These are phyloP conservation scores for Etheostoma cragini DNA, from an alignment of 2,113 vertebrate genomes.

Conservation along the genomic window DNA sequence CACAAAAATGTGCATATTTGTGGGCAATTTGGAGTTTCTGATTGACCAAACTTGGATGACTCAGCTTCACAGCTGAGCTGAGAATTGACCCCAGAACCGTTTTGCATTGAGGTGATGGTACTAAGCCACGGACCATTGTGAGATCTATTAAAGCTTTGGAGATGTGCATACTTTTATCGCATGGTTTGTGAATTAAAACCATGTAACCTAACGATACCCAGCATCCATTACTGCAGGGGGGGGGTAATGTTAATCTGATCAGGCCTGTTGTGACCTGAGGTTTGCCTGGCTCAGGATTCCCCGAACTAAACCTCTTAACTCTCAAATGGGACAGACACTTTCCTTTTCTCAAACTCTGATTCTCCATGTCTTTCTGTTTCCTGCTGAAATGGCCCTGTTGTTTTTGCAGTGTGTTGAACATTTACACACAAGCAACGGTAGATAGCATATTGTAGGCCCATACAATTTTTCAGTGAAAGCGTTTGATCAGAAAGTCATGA, in stretches of 20 bases:
- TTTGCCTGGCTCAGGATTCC: slow-evolving; percentile 55
- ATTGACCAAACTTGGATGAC: slow-evolving; percentile 38
- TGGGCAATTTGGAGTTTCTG: slow-evolving; percentile 48
- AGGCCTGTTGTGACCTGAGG: slow-evolving; percentile 38
- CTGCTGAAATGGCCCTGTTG: slow-evolving; percentile 19
- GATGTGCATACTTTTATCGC: not conserved
- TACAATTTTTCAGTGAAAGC: not conserved
- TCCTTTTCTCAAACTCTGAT: slow-evolving; percentile 34
- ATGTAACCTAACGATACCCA: slow-evolving; percentile 13
- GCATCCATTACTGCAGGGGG: slow-evolving; percentile 5
- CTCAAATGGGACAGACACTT: slow-evolving; percentile 38
- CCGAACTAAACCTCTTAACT: slow-evolving; percentile 63
- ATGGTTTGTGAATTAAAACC: slow-evolving; percentile 1
- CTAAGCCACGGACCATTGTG: not conserved
- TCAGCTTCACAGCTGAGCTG: not conserved
- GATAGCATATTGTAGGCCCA: not conserved
- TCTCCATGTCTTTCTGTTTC: not conserved
- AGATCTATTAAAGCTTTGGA: not conserved
- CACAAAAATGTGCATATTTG: slow-evolving; percentile 31
- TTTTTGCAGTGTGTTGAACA: slow-evolving; percentile 20
- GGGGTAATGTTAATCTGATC: slow-evolving; percentile 60
- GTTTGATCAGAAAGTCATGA: not conserved
- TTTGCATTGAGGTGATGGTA: not conserved
- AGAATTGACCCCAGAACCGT: not conserved
- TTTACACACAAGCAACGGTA: slow-evolving; percentile 12